Evolutionary conservation across 2,888 invertebrate species (phyloP).

Genomic region (Mamestra brassicae): DNA sequence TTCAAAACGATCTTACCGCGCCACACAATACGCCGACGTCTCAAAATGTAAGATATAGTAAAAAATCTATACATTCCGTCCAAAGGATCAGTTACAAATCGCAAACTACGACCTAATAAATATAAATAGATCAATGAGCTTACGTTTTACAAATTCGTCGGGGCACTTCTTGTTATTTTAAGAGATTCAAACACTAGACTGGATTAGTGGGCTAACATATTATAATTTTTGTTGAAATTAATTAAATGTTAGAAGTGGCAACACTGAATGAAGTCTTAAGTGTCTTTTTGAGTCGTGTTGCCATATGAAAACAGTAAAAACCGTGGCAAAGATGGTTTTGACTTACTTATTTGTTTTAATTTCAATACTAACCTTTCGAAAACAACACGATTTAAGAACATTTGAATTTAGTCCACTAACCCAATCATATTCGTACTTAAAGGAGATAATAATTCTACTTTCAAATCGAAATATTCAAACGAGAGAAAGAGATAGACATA

Average conservation of each 20-base stretch:
- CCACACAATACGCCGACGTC: constrained; percentile 58
- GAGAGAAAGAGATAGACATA: constrained; percentile 77
- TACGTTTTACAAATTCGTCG: constrained; percentile 86
- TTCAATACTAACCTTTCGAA: background rate
- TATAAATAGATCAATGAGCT: constrained; percentile 83
- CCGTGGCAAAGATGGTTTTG: background rate
- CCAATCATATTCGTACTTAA: constrained; percentile 51
- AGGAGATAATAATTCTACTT: constrained; percentile 71
- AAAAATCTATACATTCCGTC: constrained; percentile 82
- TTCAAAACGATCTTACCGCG: constrained; percentile 58
- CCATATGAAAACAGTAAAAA: background rate
- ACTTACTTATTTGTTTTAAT: too few relatives aligned
- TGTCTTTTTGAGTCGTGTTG: background rate
- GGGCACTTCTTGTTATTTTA: constrained; percentile 82
- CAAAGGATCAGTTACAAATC: constrained; percentile 79
- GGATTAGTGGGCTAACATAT: constrained; percentile 68
- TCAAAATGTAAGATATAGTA: constrained; percentile 73
- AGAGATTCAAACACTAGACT: constrained; percentile 66
- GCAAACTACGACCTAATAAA: constrained; percentile 84
- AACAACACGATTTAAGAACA: background rate
- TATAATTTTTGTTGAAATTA: background rate
- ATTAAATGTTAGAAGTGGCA: constrained; percentile 6
- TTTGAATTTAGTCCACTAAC: constrained; percentile 62
- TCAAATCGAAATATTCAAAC: constrained; percentile 78
- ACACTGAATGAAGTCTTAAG: background rate